Conservation (phyloP, 2,797 vertebrate species). For the Sebastes flavidus region DNA sequence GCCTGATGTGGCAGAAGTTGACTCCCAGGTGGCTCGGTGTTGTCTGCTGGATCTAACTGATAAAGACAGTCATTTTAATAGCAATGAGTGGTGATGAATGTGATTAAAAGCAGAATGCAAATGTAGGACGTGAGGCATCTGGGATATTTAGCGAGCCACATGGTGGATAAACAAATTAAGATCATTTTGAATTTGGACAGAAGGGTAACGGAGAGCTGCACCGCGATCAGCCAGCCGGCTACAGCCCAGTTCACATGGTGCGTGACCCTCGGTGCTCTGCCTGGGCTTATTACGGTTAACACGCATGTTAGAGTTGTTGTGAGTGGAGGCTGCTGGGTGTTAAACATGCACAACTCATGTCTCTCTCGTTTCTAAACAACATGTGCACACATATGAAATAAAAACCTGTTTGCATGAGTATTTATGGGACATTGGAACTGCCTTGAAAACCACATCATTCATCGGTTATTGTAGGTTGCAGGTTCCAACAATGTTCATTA, state of each 20-base stretch:
- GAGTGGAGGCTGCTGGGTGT: background rate
- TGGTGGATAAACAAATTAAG: conserved; percentile 6
- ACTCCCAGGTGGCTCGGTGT: background rate
- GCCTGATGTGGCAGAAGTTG: background rate
- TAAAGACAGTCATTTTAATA: background rate
- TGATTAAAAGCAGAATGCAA: conserved; percentile 27
- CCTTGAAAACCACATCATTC: too few species aligned
- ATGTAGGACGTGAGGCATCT: conserved; percentile 1
- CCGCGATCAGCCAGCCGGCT: background rate
- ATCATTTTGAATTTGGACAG: conserved; percentile 25
- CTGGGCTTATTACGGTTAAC: background rate
- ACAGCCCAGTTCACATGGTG: background rate
- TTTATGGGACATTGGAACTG: too few species aligned
- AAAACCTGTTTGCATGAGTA: too few species aligned
- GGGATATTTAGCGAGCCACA: conserved; percentile 28
- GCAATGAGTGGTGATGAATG: conserved; percentile 2
- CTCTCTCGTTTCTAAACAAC: background rate
- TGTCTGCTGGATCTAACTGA: conserved; percentile 10
- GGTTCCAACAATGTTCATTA: too few species aligned
- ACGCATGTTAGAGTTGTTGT: background rate
- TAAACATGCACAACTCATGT: background rate
- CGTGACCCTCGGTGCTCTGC: background rate
- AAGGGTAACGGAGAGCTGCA: background rate
- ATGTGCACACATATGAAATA: background rate
- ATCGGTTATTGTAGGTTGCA: too few species aligned